Percentiles rank a stretch among this genome's conserved stretches.
Conservation (phyloP, 2,797 vertebrate genomes). For the Cryptoprocta ferox region DNA sequence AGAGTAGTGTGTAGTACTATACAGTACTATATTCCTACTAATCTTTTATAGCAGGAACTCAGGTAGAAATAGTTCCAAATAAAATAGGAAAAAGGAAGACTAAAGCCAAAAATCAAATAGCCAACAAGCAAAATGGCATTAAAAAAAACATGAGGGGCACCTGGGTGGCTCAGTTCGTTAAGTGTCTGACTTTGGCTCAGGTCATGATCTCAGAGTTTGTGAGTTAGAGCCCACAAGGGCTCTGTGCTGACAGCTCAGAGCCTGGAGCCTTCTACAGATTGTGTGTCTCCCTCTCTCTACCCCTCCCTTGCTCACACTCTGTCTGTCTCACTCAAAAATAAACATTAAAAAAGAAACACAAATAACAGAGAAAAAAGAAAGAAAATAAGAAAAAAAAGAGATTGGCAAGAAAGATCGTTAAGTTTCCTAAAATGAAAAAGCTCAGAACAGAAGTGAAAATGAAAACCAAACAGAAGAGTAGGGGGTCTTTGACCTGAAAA, state of each 20-base stretch:
- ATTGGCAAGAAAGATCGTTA: not conserved
- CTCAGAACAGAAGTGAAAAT: not conserved
- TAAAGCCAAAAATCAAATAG: not conserved
- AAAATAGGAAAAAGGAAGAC: conserved; percentile 22
- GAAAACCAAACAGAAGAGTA: not conserved
- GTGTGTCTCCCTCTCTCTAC: too few species aligned
- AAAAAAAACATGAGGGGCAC: not conserved
- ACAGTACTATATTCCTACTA: not conserved
- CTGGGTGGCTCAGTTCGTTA: too few species aligned
- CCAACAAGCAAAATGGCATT: not conserved
- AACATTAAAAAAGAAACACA: not conserved
- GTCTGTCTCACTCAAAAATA: too few species aligned
- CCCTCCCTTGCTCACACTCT: too few species aligned
- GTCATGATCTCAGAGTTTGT: too few species aligned
- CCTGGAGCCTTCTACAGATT: too few species aligned
- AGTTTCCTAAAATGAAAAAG: not conserved
- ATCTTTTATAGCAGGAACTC: not conserved
- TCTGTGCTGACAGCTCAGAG: too few species aligned
- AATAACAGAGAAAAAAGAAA: not conserved
- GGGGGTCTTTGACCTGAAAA: not conserved
- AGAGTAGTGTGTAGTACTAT: too few species aligned
- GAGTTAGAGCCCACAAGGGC: too few species aligned
- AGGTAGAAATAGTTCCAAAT: conserved; percentile 28
- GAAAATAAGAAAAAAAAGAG: not conserved
- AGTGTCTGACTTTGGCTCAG: too few species aligned